These are phyloP conservation scores for Karalla daura DNA, from an alignment of 2,797 vertebrate species.

Conservation along the genomic window DNA sequence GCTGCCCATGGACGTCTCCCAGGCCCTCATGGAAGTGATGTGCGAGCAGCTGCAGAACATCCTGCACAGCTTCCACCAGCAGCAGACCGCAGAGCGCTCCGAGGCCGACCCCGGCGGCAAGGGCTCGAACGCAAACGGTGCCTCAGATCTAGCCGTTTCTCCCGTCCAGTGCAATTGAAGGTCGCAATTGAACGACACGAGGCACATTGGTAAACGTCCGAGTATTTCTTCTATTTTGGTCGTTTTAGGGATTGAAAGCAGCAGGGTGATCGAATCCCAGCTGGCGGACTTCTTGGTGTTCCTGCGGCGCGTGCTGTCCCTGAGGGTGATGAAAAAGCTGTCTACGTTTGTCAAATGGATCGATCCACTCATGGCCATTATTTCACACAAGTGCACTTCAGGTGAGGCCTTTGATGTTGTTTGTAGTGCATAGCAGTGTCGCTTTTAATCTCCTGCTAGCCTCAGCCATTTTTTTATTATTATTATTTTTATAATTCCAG, in stretches of 20 bases:
- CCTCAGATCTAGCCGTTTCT: constrained; percentile 32
- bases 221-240: background rate
- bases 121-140: constrained; percentile 69
- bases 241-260: constrained; percentile 72
- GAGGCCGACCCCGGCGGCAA: constrained; percentile 49
- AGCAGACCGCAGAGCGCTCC: constrained; percentile 79
- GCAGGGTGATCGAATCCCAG: constrained; percentile 84
- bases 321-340: constrained; percentile 78
- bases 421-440: background rate
- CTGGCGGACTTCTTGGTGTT: constrained; percentile 87
- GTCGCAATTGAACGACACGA: too few species aligned
- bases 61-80: constrained; percentile 78
- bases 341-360: constrained; percentile 86
- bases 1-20: constrained; percentile 82
- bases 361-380: constrained; percentile 84
- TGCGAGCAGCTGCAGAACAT: constrained; percentile 84
- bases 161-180: background rate
- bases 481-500: too few species aligned
- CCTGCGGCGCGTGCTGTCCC: constrained; percentile 83
- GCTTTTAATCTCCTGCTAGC: background rate
- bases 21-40: constrained; percentile 87
- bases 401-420: constrained; percentile 61
- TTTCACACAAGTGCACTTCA: constrained; percentile 82
- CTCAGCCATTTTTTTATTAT: background rate
- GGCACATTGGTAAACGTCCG: too few species aligned